Conservation (phyloP, 1,140 invertebrate species). For the Calycopis cecrops region DNA sequence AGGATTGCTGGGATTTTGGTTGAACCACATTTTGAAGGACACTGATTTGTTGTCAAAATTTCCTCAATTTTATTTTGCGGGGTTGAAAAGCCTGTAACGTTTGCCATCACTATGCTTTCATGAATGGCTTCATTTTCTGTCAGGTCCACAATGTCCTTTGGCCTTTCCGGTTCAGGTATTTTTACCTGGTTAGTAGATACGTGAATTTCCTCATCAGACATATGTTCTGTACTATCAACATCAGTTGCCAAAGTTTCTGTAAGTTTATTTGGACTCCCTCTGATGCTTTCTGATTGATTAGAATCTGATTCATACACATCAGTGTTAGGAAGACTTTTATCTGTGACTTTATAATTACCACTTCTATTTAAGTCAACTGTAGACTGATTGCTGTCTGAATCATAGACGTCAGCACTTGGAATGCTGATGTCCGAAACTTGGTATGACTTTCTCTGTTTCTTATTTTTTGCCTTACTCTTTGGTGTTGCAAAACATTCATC, state of each 20-base stretch:
- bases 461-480: slow-evolving; percentile 65
- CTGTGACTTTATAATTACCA: slow-evolving; percentile 37
- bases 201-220: slow-evolving; percentile 21
- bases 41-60: slow-evolving; percentile 8
- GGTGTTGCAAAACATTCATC: slow-evolving; percentile 68
- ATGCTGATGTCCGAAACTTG: slow-evolving; percentile 45
- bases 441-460: slow-evolving; percentile 54
- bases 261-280: slow-evolving; percentile 23
- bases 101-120: slow-evolving; percentile 57
- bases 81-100: slow-evolving; percentile 47
- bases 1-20: slow-evolving; percentile 61
- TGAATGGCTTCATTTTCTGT: slow-evolving; percentile 31
- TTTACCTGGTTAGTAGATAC: slow-evolving; percentile 17
- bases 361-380: slow-evolving; percentile 40
- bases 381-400: slow-evolving; percentile 65
- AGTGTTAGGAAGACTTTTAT: slow-evolving; percentile 43
- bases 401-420: slow-evolving; percentile 55
- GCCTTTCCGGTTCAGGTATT: slow-evolving; percentile 12
- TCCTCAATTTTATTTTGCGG: no score
- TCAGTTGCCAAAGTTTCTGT: slow-evolving; percentile 22
- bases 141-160: slow-evolving; percentile 39
- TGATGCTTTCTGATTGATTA: slow-evolving; percentile 36
- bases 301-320: slow-evolving; percentile 60
- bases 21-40: slow-evolving; percentile 42
- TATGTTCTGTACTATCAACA: slow-evolving; percentile 32